These are phyloP conservation scores for Hofmannophila pseudospretella DNA, from an alignment of 2,888 invertebrate species.

Conservation along the genomic window DNA sequence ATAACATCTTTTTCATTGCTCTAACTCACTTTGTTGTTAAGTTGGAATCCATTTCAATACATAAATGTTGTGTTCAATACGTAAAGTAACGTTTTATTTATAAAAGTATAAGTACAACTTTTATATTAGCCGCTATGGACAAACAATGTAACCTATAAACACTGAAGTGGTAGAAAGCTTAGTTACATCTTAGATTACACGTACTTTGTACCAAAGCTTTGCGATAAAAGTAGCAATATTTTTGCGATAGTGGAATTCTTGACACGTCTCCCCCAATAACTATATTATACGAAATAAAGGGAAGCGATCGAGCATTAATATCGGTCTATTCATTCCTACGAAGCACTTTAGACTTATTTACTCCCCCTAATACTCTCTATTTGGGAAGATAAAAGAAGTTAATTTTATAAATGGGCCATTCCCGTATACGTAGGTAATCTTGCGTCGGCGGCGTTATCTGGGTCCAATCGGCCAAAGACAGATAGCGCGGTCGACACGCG, in stretches of 20 bases:
- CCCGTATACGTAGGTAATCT: conserved; percentile 68
- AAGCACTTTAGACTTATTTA: conserved; percentile 62
- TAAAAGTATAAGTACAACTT: conserved; percentile 10
- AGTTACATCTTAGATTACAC: no score
- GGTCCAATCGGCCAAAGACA: conserved; percentile 71
- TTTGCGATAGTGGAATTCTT: conserved; percentile 8
- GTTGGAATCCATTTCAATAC: conserved; percentile 45
- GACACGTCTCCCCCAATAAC: conserved; percentile 6
- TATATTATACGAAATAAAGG: conserved; percentile 6
- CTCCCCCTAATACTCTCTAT: conserved; percentile 58
- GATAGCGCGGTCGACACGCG: conserved; percentile 74
- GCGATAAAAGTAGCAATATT: background rate
- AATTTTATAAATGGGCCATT: conserved; percentile 74
- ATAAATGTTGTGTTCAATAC: conserved; percentile 28
- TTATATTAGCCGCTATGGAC: no score
- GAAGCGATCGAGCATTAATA: conserved; percentile 37
- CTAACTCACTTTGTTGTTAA: conserved; percentile 46
- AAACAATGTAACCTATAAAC: no score
- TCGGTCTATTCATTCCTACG: conserved; percentile 43
- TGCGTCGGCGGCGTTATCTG: conserved; percentile 65
- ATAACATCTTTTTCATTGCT: conserved; percentile 55
- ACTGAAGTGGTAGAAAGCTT: no score
- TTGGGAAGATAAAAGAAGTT: conserved; percentile 70
- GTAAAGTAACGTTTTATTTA: conserved; percentile 17
- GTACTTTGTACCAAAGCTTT: no score